Percentiles rank a stretch among this genome's conserved stretches.
phyloP scores from a whole-genome alignment of 2,113 vertebrate species.

The Falcunculus frontatus region DNA sequence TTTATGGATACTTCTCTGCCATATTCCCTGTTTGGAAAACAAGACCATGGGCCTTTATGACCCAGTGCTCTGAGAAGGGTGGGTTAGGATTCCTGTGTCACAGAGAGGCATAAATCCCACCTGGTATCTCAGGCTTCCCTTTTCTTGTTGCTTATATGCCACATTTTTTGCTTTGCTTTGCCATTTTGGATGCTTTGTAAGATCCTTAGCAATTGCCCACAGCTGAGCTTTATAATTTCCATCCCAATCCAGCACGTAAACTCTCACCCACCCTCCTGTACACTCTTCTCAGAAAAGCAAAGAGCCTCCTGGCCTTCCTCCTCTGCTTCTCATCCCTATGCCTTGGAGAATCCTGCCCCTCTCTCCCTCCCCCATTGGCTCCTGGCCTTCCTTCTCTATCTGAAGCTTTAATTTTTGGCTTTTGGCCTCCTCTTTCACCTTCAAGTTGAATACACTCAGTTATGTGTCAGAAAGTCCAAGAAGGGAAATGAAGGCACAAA shows the following conservation, averaged over 20 bases:
- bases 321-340: background rate
- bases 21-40: background rate
- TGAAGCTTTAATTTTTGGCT: background rate
- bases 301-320: background rate
- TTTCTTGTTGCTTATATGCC: background rate
- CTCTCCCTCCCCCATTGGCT: background rate
- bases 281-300: background rate
- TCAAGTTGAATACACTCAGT: background rate
- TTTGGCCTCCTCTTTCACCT: background rate
- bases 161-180: background rate
- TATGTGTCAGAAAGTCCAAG: background rate
- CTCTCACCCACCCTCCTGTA: background rate
- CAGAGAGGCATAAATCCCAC: background rate
- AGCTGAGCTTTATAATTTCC: background rate
- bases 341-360: background rate
- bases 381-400: background rate
- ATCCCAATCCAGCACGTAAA: background rate
- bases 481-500: background rate
- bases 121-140: background rate
- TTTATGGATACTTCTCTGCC: background rate
- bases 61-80: background rate
- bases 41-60: background rate
- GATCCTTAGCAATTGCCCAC: background rate
- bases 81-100: background rate
- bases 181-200: background rate